Evolutionary conservation across 2,113 vertebrate genomes (phyloP), one percentile per base, ranked within the genome.

Genomic region (Cygnus buccinator): DNA sequence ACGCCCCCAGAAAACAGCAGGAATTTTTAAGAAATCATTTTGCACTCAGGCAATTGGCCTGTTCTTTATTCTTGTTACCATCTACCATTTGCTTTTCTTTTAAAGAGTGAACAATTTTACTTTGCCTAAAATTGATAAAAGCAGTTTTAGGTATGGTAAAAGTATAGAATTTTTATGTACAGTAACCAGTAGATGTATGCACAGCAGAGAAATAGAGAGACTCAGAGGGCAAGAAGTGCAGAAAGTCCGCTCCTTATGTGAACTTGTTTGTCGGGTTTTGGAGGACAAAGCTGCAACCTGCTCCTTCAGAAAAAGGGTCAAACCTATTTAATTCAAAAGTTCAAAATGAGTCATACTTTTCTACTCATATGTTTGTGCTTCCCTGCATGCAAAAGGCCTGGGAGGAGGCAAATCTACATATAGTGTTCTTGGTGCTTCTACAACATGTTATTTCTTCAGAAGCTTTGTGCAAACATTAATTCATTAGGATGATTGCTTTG

Each of bases 1-100:
- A 43, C 0, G 0, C 2, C 6, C 3, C 8, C 25, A 18, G 25
- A 80, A 70, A 77, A 2, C 19, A 70, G 44, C 54, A 73, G 39
- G 20, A 81, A 14, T 48, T 92, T 92, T 90, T 81, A 43, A 62
- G 18, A 43, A 70, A 46, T 68, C 29, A 39, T 72, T 76, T 81
- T 87, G 15, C 21, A 12, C 61, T 75, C 14, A 72, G 74, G 29
- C 9, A 81, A 20, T 63, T 58, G 70, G 48, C 10, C 35, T 87
- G 21, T 44, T 84, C n/a, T 71, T 83, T 71, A 39, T 83, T 72
- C 58, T 54, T 50, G 13, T 37, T 6, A 31, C 44, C 65, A 16
- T 71, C 74, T 68, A 11, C 79, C 35, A 52, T 54, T 66, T 77
- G 16, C 62, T 75, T 26, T 61, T 46, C n/a, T 35, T 13, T 59